phyloP scores from a whole-genome alignment of 2,888 invertebrate species.

The Phanerotoma sp. region DNA sequence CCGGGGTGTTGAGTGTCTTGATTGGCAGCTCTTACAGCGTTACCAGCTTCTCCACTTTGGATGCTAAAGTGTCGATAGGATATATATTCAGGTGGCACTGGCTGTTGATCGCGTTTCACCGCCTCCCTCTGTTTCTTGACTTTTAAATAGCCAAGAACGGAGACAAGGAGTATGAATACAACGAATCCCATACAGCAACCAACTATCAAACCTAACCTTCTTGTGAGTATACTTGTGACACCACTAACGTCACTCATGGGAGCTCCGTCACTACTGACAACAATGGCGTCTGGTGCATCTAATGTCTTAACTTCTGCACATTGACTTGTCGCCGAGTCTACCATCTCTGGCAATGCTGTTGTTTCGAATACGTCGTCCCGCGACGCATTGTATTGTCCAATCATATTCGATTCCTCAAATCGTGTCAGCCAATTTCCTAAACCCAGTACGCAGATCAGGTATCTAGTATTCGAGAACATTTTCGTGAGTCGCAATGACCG shows the following conservation, averaged over 20 bases:
- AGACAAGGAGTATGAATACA: constrained; percentile 80
- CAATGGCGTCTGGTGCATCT: constrained; percentile 64
- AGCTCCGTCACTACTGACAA: constrained; percentile 56
- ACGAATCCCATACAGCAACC: constrained; percentile 85
- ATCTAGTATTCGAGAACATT: constrained; percentile 76
- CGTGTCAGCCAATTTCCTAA: constrained; percentile 72
- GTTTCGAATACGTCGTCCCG: constrained; percentile 60
- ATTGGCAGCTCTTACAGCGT: constrained; percentile 37
- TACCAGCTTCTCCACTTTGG: constrained; percentile 65
- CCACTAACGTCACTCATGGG: constrained; percentile 59
- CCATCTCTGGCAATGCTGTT: constrained; percentile 61
- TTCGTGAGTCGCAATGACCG: constrained; percentile 75
- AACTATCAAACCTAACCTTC: constrained; percentile 80
- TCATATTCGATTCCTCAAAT: constrained; percentile 48
- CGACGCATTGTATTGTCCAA: constrained; percentile 44
- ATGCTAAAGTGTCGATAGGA: constrained; percentile 75
- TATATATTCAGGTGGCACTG: constrained; percentile 76
- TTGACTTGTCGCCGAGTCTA: constrained; percentile 73
- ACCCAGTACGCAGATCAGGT: constrained; percentile 86
- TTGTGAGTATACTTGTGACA: constrained; percentile 74
- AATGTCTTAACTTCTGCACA: constrained; percentile 77
- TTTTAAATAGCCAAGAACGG: constrained; percentile 82
- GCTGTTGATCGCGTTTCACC: constrained; percentile 70
- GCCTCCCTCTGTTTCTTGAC: constrained; percentile 79
- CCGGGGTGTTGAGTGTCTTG: constrained; percentile 47